phyloP scores from a whole-genome alignment of 2,888 invertebrate species.

The Ornithoptera priamus region DNA sequence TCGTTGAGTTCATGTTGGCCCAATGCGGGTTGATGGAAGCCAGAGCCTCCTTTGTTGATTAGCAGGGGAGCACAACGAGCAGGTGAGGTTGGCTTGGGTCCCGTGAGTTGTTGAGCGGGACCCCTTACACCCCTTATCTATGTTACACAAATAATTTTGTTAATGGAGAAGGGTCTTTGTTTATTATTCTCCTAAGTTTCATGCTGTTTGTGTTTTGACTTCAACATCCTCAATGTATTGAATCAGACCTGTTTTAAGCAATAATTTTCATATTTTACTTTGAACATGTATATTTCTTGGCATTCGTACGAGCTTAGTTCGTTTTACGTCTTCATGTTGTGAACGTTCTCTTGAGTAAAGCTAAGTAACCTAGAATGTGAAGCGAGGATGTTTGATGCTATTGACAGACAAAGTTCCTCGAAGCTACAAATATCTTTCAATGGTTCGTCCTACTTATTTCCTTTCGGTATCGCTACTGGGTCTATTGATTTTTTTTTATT shows the following conservation, averaged over 20 bases:
- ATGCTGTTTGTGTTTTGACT: not conserved
- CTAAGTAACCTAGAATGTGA: constrained; percentile 11
- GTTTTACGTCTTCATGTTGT: not conserved
- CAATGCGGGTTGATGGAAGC: too few relatives aligned
- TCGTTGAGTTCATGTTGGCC: too few relatives aligned
- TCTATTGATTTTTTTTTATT: too few relatives aligned
- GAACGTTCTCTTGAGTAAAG: constrained; percentile 1
- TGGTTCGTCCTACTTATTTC: constrained; percentile 9
- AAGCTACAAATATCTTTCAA: constrained; percentile 18
- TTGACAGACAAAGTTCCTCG: constrained; percentile 17
- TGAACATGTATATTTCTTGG: not conserved
- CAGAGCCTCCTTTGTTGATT: too few relatives aligned
- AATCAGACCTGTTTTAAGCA: not conserved
- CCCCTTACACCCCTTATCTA: too few relatives aligned
- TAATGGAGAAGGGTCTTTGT: not conserved
- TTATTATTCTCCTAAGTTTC: not conserved
- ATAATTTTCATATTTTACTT: not conserved
- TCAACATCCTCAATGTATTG: not conserved
- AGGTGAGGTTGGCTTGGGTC: too few relatives aligned
- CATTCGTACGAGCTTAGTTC: not conserved
- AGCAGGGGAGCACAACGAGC: too few relatives aligned
- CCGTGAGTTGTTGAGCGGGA: too few relatives aligned
- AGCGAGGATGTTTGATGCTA: constrained; percentile 11
- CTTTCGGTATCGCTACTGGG: not conserved
- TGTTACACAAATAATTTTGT: too few relatives aligned